phyloP scores from a whole-genome alignment of 2,113 vertebrate genomes.

The Tapirus terrestris region DNA sequence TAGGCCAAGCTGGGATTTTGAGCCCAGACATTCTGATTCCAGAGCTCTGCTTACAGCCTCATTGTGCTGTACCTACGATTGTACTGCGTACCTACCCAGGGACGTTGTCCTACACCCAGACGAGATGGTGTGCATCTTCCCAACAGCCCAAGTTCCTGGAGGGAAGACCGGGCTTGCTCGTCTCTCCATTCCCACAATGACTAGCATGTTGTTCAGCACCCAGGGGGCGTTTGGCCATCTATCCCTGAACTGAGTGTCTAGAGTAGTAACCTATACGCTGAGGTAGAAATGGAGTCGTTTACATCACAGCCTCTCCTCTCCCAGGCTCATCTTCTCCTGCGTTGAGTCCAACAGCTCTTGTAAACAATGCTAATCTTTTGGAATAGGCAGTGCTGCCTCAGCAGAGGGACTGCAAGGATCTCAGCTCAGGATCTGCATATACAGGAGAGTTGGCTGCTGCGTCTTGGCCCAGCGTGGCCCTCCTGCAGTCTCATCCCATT shows the following conservation, averaged over 20 bases:
- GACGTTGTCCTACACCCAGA: background rate
- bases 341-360: slow-evolving; percentile 32
- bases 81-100: background rate
- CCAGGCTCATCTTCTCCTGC: slow-evolving; percentile 29
- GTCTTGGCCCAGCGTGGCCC: background rate
- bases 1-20: background rate
- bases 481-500: background rate
- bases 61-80: fast-evolving
- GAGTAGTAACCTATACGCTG: background rate
- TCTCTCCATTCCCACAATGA: background rate
- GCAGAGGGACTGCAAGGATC: background rate
- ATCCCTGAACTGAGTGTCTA: background rate
- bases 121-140: background rate
- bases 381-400: slow-evolving; percentile 1
- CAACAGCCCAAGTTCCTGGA: background rate
- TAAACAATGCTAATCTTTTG: slow-evolving; percentile 62
- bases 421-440: background rate
- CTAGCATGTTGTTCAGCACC: background rate
- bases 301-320: background rate
- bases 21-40: background rate
- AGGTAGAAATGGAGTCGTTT: slow-evolving; percentile 53
- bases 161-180: background rate
- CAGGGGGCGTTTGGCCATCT: background rate
- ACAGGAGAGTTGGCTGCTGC: background rate
- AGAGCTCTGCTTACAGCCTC: background rate